Base-by-base conservation (phyloP, 2,888 invertebrate species). In the Agrochola circellaris region DNA sequence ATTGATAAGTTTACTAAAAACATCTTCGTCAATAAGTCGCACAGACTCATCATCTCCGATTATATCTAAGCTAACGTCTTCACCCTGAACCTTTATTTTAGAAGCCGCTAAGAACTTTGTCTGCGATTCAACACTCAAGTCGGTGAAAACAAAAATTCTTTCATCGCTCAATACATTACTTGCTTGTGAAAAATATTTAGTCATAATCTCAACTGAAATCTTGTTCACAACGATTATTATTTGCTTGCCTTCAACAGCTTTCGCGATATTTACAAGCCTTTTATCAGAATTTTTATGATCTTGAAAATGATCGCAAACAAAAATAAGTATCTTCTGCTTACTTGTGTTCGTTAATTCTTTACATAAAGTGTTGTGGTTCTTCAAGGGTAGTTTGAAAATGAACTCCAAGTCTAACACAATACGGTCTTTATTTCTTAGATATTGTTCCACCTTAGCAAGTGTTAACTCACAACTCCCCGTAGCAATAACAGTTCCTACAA, bases 81-180 rank as follows among this genome's bases (percentile, higher is more conserved):
- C 17, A 8, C 75, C 85, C 62, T 87, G 87, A 54, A 87, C 79
- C 38, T 71, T 70, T 9, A 81, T 48, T 62, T 64, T 64, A n/a
- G 64, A 65, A 15, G 69, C 58, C 4, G 65, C 34, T 34, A 81
- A 60, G 7, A 87, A 26, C 17, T 73, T 69, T 5, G 38, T 76
- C 17, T 77, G 79, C 15, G 75, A 78, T 42, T 79, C 76, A 61
- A 11, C 23, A 13, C 42, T 79, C 13, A 87, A 48, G 8, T 84
- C 80, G 8, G 45, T 26, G 5, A 87, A 75, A 13, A n/a, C 75
- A n/a, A 45, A 45, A 45, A 1, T 77, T 51, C 15, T 60, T 26
- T 73, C 42, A 30, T 82, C 69, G 23, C 62, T 26, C 17, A 79
- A 26, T 1, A 75, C 13, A n/a, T 67, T 42, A 17, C 17, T 34